phyloP scores from a whole-genome alignment of 2,888 invertebrate species.

The Dioctria linearis region DNA sequence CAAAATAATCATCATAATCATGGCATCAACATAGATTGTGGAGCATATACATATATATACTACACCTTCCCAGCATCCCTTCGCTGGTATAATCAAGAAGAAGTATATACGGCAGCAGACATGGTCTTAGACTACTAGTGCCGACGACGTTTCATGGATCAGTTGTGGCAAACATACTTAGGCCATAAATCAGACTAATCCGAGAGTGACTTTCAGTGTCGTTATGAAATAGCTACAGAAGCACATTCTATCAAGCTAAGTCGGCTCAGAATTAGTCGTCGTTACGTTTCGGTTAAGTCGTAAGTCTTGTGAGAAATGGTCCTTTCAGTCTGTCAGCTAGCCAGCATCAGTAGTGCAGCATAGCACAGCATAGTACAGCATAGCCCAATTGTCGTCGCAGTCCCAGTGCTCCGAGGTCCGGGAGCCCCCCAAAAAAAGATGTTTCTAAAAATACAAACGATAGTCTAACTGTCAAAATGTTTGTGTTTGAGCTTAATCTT shows the following conservation, averaged over 20 bases:
- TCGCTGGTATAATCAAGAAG: background rate
- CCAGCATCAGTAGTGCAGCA: background rate
- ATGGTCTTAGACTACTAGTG: background rate
- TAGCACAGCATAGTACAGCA: background rate
- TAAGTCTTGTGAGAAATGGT: slow-evolving; percentile 45
- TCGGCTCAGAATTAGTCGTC: slow-evolving; percentile 57
- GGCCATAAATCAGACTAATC: slow-evolving; percentile 58
- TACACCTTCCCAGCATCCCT: slow-evolving; percentile 11
- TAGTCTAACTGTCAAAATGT: slow-evolving; percentile 57
- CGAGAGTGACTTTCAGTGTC: slow-evolving; percentile 59
- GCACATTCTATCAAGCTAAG: slow-evolving; percentile 56
- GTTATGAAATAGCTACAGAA: slow-evolving; percentile 58
- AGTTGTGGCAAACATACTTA: slow-evolving; percentile 53
- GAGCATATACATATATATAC: background rate
- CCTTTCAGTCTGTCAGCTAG: slow-evolving; percentile 43
- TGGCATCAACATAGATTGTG: too few species aligned
- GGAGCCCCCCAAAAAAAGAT: slow-evolving; percentile 28
- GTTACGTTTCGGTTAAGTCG: slow-evolving; percentile 49
- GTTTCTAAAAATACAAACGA: slow-evolving; percentile 54
- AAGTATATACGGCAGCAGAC: background rate
- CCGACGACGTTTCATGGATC: slow-evolving; percentile 41
- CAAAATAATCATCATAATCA: too few species aligned
- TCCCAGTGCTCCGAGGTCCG: background rate
- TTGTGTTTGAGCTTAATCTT: slow-evolving; percentile 57
- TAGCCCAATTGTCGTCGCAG: too few species aligned